phyloP scores from a whole-genome alignment of 2,113 vertebrate genomes.

The Tamias sibiricus region DNA sequence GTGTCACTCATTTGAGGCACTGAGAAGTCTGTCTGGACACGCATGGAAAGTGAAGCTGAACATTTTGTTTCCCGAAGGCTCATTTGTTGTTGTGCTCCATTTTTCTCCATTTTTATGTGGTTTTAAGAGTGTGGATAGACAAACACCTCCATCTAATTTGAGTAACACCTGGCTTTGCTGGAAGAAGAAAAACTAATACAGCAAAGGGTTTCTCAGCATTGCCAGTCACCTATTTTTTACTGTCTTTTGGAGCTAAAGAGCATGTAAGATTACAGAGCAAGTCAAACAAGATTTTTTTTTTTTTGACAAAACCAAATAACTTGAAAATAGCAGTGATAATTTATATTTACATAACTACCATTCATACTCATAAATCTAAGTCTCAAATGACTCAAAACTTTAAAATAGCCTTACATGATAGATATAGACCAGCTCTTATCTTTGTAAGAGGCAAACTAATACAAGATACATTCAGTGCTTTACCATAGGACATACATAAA shows the following conservation, averaged over 20 bases:
- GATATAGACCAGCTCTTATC: neutral
- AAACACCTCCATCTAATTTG: slow-evolving; percentile 45
- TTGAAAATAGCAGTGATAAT: slow-evolving; percentile 11
- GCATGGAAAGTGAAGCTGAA: neutral
- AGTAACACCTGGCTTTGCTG: neutral
- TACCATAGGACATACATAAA: neutral
- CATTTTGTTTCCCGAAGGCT: neutral
- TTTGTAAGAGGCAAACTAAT: neutral
- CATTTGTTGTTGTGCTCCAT: neutral
- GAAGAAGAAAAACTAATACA: slow-evolving; percentile 5
- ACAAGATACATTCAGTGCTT: neutral
- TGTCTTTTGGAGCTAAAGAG: neutral
- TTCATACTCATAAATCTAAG: neutral
- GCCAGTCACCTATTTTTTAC: neutral
- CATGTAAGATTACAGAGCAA: neutral
- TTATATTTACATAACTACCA: slow-evolving; percentile 1
- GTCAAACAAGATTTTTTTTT: neutral
- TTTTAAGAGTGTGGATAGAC: neutral
- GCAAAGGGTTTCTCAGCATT: neutral
- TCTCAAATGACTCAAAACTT: neutral
- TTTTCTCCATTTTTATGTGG: neutral
- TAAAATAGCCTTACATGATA: slow-evolving; percentile 28
- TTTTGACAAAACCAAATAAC: neutral
- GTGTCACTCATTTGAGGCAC: neutral
- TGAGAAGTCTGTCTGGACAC: neutral